These are phyloP conservation scores for Antheraea pernyi DNA, from an alignment of 1,140 invertebrate genomes.

Conservation along the genomic window DNA sequence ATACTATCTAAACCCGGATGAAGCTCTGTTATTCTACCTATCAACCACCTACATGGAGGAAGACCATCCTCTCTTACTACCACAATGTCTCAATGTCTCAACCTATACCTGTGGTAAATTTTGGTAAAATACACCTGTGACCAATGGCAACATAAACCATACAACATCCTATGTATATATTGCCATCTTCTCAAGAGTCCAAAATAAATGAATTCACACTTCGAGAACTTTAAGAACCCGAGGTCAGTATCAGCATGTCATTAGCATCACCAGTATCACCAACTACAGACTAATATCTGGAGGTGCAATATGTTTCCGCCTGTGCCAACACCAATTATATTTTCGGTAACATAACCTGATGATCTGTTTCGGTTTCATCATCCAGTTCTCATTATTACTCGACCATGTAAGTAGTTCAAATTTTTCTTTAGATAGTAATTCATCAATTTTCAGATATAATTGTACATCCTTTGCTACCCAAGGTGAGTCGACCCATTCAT, in stretches of 20 bases:
- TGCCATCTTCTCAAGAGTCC: too few relatives aligned
- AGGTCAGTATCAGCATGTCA: too few relatives aligned
- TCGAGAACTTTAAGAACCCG: conserved; percentile 29
- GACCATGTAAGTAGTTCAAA: conserved; percentile 7
- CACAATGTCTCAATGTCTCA: too few relatives aligned
- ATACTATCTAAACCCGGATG: conserved; percentile 36
- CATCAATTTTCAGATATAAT: neutral
- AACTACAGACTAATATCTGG: conserved; percentile 4
- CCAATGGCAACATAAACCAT: too few relatives aligned
- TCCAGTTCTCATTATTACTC: conserved; percentile 11
- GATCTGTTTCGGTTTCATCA: neutral
- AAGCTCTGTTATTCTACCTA: conserved; percentile 33
- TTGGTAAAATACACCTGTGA: too few relatives aligned
- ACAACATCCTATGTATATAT: too few relatives aligned
- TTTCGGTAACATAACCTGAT: conserved; percentile 15
- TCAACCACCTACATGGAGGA: conserved; percentile 35
- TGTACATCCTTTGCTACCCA: conserved; percentile 2
- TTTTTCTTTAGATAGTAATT: neutral
- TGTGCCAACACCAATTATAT: conserved; percentile 36
- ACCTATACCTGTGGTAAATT: too few relatives aligned
- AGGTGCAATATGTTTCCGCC: too few relatives aligned
- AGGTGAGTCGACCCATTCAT: too few relatives aligned
- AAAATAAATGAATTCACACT: conserved; percentile 27
- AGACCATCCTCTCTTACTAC: conserved; percentile 24
- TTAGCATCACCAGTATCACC: neutral